Evolutionary conservation across 2,888 invertebrate genomes (phyloP), one percentile per base, ranked within the genome.

Genomic region (Phania funesta): DNA sequence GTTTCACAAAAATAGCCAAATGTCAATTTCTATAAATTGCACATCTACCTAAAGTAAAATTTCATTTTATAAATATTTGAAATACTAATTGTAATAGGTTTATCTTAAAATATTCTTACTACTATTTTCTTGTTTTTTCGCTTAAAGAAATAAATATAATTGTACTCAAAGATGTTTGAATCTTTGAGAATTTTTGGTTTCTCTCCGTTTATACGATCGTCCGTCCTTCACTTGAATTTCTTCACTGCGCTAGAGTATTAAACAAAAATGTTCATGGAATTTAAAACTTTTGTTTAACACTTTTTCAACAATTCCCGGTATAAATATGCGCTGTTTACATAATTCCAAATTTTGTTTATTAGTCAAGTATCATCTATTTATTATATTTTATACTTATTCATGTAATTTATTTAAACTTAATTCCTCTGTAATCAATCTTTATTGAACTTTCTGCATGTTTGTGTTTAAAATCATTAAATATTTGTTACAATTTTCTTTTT

Each of bases 1-100:
- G 48, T 78, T 78, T 78, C 78, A 78, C 78, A 78, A 78, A 75
- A 78, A 78, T 71, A 78, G 71, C 71, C 46, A 65, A 64, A 70
- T 54, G 44, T 13, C 54, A 70, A 70, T 68, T 54, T 68, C 13
- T 26, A 32, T 20, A n/a, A 68, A 77, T 70, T 77, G 68, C 60
- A 70, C 67, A 67, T 52, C 32, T 22, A 46, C 18, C 16, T 68
- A 41, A 60, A 68, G 50, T 76, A 68, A 18, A 77, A 29, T 50
- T 44, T 46, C 24, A 24, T 32, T 60, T 67, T 56, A 48, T 18
- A 35, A 64, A 44, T 76, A 52, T 52, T 75, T 41, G 67, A 65
- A 75, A 50, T 76, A 50, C 22, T 67, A 62, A 54, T 18, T 35
- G 44, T 74, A 46, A 73, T 60, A 62, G 50, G 38, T 73, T 50